Conservation (phyloP, 2,113 vertebrate species). For the Labeo rohita region DNA sequence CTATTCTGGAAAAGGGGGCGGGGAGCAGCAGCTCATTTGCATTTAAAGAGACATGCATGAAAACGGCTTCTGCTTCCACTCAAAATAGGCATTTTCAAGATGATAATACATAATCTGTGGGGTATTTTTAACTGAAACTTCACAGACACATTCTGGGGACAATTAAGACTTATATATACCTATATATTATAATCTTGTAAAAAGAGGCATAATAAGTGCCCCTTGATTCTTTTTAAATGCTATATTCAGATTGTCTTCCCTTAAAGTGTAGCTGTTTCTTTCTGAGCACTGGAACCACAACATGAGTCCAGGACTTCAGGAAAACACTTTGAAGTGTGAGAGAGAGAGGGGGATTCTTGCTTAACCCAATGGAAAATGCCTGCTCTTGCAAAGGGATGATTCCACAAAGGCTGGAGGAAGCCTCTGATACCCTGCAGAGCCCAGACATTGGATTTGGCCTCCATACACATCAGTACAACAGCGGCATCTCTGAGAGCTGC, state of each 20-base stretch:
- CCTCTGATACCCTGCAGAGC: conserved; percentile 57
- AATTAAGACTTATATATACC: no score
- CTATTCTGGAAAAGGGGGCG: no score
- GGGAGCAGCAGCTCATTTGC: no score
- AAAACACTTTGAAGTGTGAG: conserved; percentile 6
- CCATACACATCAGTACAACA: conserved; percentile 47
- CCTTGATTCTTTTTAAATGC: not conserved
- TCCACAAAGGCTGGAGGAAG: conserved; percentile 63
- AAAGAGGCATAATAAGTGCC: no score
- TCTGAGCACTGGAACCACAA: not conserved
- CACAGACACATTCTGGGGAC: no score
- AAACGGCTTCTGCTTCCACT: no score
- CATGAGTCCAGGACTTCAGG: not conserved
- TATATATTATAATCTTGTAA: no score
- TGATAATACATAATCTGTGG: no score
- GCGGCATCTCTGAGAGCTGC: not conserved
- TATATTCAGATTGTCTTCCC: not conserved
- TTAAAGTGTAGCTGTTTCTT: not conserved
- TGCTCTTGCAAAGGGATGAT: conserved; percentile 64
- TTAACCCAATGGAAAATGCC: conserved; percentile 70
- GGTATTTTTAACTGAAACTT: no score
- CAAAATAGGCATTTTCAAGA: no score
- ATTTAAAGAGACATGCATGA: no score
- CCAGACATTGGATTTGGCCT: conserved; percentile 56
- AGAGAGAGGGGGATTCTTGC: conserved; percentile 51